These are phyloP conservation scores for Spheniscus mendiculus DNA, from an alignment of 2,113 vertebrate species.

Conservation along the genomic window DNA sequence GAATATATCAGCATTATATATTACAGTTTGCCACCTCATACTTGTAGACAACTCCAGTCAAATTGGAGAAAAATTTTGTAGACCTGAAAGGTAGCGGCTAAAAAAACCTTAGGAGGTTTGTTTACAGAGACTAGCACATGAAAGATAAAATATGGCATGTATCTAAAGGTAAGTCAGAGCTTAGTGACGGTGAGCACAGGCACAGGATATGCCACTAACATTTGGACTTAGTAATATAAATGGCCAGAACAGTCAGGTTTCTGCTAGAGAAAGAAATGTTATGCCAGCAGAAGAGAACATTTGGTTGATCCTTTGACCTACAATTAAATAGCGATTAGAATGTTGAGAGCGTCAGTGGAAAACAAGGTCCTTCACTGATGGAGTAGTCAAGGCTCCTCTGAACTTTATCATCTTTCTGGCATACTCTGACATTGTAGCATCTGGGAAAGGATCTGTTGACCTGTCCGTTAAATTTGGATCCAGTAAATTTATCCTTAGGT, in stretches of 20 bases:
- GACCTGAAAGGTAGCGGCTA: not conserved
- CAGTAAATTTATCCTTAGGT: not conserved
- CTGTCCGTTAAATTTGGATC: constrained; percentile 17
- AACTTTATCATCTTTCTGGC: not conserved
- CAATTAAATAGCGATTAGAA: not conserved
- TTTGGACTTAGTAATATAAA: not conserved
- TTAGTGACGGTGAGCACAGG: not conserved
- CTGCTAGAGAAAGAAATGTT: not conserved
- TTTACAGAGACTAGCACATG: not conserved
- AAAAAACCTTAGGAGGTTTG: not conserved
- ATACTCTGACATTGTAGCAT: not conserved
- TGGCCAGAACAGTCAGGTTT: not conserved
- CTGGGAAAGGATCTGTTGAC: not conserved
- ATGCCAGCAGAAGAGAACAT: not conserved
- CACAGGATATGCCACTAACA: not conserved
- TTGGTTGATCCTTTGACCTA: not conserved
- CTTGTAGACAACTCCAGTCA: not conserved
- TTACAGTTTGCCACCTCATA: not conserved
- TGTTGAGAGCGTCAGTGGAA: not conserved
- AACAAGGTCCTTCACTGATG: not conserved
- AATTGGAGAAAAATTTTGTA: not conserved
- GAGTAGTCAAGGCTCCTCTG: not conserved
- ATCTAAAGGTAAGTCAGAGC: not conserved
- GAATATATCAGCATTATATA: not conserved
- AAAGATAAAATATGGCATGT: not conserved